Conservation (phyloP, 2,797 vertebrate species). For the Chaunax sp. region DNA sequence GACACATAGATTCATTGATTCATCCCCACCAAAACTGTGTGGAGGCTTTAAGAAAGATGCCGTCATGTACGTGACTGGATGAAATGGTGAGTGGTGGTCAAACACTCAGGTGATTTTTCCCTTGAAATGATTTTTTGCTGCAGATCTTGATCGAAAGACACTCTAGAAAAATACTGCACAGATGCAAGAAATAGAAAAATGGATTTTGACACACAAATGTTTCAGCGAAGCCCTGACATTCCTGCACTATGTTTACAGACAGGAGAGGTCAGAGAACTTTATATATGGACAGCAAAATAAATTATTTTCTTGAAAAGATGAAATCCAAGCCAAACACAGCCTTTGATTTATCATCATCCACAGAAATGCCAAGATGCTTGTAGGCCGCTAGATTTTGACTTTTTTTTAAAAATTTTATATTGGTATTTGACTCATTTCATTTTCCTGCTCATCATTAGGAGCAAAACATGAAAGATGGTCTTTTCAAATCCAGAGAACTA, state of each 20-base stretch:
- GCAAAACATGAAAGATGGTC: slow-evolving; percentile 19
- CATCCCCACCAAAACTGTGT: slow-evolving; percentile 35
- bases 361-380: slow-evolving; percentile 41
- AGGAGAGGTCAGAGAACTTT: slow-evolving; percentile 23
- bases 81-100: slow-evolving; percentile 47
- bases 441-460: slow-evolving; percentile 34
- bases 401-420: too few species aligned
- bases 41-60: slow-evolving; percentile 27
- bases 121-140: too few species aligned
- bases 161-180: not conserved
- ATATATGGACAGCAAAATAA: slow-evolving; percentile 34
- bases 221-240: slow-evolving; percentile 45
- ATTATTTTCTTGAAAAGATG: slow-evolving; percentile 46
- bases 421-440: slow-evolving; percentile 36
- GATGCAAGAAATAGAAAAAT: slow-evolving; percentile 17
- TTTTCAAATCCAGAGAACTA: slow-evolving; percentile 13
- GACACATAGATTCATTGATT: slow-evolving; percentile 27
- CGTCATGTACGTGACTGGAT: slow-evolving; percentile 30
- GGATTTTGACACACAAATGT: slow-evolving; percentile 7
- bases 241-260: slow-evolving; percentile 37
- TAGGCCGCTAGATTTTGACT: slow-evolving; percentile 24
- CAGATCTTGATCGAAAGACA: too few species aligned
- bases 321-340: slow-evolving; percentile 72
- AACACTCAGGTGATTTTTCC: slow-evolving; percentile 5
- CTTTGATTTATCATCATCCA: slow-evolving; percentile 55